Evolutionary conservation across 2,888 invertebrate genomes (phyloP).

Genomic region (Eulithis prunata): DNA sequence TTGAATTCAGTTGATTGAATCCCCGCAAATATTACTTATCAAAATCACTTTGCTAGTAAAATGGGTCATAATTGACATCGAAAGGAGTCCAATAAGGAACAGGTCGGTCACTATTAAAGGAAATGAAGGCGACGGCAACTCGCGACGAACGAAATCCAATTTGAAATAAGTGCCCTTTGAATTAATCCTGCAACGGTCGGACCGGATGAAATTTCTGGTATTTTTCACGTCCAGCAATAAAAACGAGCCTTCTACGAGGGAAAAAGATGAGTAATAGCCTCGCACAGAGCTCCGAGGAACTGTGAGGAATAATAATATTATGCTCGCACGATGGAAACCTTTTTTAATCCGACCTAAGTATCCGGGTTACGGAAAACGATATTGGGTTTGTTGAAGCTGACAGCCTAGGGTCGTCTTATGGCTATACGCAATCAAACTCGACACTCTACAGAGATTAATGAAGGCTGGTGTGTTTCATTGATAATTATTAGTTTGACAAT

Average conservation of each 20-base stretch:
- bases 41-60: conserved; percentile 43
- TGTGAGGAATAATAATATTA: conserved; percentile 80
- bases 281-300: conserved; percentile 71
- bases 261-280: conserved; percentile 81
- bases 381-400: conserved; percentile 40
- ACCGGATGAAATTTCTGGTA: conserved; percentile 83
- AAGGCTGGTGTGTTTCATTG: not conserved
- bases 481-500: not conserved
- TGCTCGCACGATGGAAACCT: conserved; percentile 71
- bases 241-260: conserved; percentile 75
- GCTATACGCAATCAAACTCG: conserved; percentile 32
- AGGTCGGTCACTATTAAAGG: conserved; percentile 73
- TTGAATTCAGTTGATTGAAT: conserved; percentile 25
- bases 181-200: conserved; percentile 81
- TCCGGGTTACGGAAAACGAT: conserved; percentile 50
- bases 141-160: conserved; percentile 79
- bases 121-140: conserved; percentile 67
- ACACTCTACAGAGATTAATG: not conserved
- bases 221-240: conserved; percentile 83
- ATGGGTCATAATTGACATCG: conserved; percentile 54
- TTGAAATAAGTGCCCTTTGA: conserved; percentile 83
- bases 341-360: conserved; percentile 69
- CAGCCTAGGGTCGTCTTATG: conserved; percentile 41
- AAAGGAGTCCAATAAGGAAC: conserved; percentile 58
- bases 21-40: conserved; percentile 29